These are phyloP conservation scores for Conops quadrifasciatus DNA, from an alignment of 2,888 invertebrate genomes.

Conservation along the genomic window DNA sequence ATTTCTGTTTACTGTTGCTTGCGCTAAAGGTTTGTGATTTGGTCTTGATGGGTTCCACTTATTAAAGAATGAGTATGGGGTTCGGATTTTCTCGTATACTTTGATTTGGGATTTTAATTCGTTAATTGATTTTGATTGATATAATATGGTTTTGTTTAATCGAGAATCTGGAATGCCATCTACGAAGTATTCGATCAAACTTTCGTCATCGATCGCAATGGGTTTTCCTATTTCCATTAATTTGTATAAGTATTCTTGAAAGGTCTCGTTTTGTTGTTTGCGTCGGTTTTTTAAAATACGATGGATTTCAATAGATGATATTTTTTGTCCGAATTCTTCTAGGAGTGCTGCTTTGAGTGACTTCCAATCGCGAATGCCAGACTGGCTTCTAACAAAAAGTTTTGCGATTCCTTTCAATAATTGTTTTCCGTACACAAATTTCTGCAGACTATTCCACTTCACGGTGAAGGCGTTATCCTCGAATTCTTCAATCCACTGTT, in stretches of 20 bases:
- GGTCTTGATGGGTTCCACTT: neutral
- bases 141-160: conserved; percentile 12
- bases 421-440: conserved; percentile 37
- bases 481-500: conserved; percentile 35
- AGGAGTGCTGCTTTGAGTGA: conserved; percentile 27
- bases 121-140: conserved; percentile 10
- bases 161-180: conserved; percentile 24
- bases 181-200: conserved; percentile 35
- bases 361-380: conserved; percentile 22
- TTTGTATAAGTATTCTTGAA: conserved; percentile 35
- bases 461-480: conserved; percentile 37
- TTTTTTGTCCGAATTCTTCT: conserved; percentile 26
- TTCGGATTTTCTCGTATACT: conserved; percentile 16
- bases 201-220: conserved; percentile 38
- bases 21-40: neutral
- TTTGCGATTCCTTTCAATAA: conserved; percentile 39
- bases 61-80: neutral
- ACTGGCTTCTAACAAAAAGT: conserved; percentile 34
- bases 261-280: conserved; percentile 26
- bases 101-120: conserved; percentile 10
- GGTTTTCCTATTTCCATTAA: conserved; percentile 35
- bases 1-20: neutral
- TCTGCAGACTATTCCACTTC: conserved; percentile 38
- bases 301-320: conserved; percentile 33
- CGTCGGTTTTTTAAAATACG: conserved; percentile 30